Evolutionary conservation across 2,797 vertebrate genomes (phyloP).

Genomic region (Acanthiza pusilla): DNA sequence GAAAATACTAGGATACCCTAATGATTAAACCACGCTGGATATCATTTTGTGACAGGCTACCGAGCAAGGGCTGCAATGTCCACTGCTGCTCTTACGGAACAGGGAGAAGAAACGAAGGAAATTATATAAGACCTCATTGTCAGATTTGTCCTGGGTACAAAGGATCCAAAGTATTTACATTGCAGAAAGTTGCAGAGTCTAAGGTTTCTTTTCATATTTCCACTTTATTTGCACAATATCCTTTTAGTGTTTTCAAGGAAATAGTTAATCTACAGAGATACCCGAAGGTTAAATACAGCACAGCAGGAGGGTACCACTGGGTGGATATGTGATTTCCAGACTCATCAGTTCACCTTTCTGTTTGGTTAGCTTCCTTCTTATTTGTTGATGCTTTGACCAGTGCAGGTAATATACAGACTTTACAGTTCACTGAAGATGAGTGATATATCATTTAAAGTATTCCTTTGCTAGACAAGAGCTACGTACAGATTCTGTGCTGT

Average conservation of each 20-base stretch:
- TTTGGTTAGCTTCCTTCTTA: not conserved
- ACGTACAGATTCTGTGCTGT: not conserved
- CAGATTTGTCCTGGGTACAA: not conserved
- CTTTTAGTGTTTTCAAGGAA: not conserved
- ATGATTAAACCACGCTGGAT: not conserved
- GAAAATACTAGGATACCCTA: not conserved
- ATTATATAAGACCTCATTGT: not conserved
- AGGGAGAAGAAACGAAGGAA: not conserved
- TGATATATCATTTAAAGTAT: constrained; percentile 35
- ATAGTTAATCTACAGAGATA: not conserved
- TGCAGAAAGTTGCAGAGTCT: not conserved
- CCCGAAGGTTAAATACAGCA: not conserved
- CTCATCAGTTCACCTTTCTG: not conserved
- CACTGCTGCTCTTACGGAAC: not conserved
- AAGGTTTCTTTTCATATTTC: not conserved
- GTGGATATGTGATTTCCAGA: not conserved
- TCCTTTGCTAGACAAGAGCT: not conserved
- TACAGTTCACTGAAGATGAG: not conserved
- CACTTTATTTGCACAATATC: not conserved
- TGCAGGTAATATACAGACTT: not conserved
- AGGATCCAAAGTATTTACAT: not conserved
- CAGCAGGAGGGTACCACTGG: not conserved
- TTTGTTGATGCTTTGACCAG: not conserved
- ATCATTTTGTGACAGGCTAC: not conserved
- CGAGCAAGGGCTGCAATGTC: not conserved